These are phyloP conservation scores for Prolemur simus DNA, from an alignment of 2,113 vertebrate species.

Conservation along the genomic window DNA sequence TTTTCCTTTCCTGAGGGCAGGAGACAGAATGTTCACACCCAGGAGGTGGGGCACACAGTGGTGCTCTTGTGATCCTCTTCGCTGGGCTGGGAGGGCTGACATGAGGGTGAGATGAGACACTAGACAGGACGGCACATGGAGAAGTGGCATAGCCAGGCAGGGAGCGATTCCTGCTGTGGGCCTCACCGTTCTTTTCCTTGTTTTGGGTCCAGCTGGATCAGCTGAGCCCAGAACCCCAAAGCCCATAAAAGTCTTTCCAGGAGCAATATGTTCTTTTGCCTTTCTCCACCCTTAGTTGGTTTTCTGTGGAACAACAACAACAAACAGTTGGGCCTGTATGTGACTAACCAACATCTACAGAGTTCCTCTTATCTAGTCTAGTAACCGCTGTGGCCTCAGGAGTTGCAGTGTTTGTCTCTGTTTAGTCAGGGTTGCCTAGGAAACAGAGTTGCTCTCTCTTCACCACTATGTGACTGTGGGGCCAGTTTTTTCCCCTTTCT, in stretches of 20 bases:
- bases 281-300: not conserved
- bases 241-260: not conserved
- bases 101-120: not conserved
- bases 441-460: conserved; percentile 68
- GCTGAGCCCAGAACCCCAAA: conserved; percentile 1
- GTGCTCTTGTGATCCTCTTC: not conserved
- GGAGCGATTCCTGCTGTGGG: not conserved
- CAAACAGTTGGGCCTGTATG: conserved; percentile 22
- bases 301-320: conserved; percentile 51
- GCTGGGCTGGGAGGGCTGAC: not conserved
- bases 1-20: not conserved
- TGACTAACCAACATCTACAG: conserved; percentile 64
- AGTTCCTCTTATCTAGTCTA: conserved; percentile 77
- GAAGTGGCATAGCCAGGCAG: not conserved
- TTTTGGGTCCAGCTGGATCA: not conserved
- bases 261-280: conserved; percentile 37
- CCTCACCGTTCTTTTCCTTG: not conserved
- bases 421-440: conserved; percentile 73
- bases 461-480: conserved; percentile 50
- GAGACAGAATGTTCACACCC: conserved; percentile 7
- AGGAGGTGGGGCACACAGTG: not conserved
- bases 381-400: conserved; percentile 61
- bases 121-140: not conserved
- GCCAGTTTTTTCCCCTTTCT: conserved; percentile 55
- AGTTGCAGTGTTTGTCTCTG: conserved; percentile 76